A percentile compares a stretch with the other conserved stretches of the same genome.
phyloP scores from a whole-genome alignment of 2,113 vertebrate genomes.

The Pituophis catenifer region DNA sequence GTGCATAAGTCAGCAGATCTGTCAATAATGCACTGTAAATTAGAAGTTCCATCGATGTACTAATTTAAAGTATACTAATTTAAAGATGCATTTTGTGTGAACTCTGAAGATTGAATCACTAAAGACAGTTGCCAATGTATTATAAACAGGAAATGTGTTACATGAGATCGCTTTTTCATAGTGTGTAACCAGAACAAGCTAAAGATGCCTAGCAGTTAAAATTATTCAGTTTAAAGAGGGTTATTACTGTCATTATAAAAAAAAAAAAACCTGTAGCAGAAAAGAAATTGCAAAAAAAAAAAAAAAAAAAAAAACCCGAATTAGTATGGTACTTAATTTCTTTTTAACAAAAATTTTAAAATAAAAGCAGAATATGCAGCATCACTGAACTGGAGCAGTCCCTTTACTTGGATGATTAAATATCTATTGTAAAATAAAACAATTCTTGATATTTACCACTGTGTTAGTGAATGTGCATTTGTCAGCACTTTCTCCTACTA shows the following conservation, averaged over 20 bases:
- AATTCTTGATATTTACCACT: conserved; percentile 33
- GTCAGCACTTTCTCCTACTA: conserved; percentile 11
- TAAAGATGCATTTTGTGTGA: not conserved
- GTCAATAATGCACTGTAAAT: not conserved
- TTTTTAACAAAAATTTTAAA: conserved; percentile 12
- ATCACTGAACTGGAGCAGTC: conserved; percentile 22
- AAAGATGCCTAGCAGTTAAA: not conserved
- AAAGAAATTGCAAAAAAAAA: conserved; percentile 37
- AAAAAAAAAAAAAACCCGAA: not conserved
- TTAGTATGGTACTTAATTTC: not conserved
- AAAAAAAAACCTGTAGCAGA: conserved; percentile 21
- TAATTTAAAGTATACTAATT: not conserved
- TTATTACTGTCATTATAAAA: conserved; percentile 19
- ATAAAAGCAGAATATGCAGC: conserved; percentile 42
- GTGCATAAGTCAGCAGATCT: not conserved
- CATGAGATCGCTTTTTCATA: not conserved
- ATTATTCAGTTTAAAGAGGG: conserved; percentile 10
- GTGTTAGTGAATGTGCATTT: not conserved
- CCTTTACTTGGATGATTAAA: conserved; percentile 33
- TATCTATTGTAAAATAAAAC: conserved; percentile 29
- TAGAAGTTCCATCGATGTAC: not conserved
- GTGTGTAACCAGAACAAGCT: not conserved
- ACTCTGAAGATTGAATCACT: not conserved
- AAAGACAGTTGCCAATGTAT: not conserved
- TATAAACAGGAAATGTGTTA: not conserved